Conservation (phyloP, 2,888 invertebrate genomes). For the Ellobium chinense region DNA sequence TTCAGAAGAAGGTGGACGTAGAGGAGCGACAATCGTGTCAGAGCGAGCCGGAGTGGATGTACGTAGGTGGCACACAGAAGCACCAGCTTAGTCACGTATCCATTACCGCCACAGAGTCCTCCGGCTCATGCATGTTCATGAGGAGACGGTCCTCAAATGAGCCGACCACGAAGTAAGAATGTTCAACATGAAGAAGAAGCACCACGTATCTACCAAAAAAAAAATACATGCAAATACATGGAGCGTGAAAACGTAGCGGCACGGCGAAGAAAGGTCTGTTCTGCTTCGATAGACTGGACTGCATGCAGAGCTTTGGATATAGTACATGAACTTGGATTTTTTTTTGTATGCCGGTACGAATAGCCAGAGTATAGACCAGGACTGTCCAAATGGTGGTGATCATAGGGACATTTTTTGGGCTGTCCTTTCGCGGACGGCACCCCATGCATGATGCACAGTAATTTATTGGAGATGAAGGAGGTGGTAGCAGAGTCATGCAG, state of each 20-base stretch:
- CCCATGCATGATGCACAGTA: not conserved
- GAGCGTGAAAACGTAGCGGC: too few relatives aligned
- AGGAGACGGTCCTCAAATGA: not conserved
- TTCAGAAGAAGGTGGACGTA: not conserved
- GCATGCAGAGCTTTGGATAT: too few relatives aligned
- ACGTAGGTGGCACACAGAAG: not conserved
- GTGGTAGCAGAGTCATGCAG: not conserved
- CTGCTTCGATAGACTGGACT: too few relatives aligned
- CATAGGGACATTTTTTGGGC: too few relatives aligned
- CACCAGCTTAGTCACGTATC: not conserved
- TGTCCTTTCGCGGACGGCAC: too few relatives aligned
- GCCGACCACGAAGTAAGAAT: not conserved
- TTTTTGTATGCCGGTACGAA: too few relatives aligned
- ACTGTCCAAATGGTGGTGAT: too few relatives aligned
- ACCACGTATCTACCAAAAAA: too few relatives aligned
- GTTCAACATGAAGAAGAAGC: too few relatives aligned
- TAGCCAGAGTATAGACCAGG: too few relatives aligned
- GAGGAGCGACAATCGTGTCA: not conserved
- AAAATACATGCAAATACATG: too few relatives aligned
- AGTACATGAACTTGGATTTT: not conserved
- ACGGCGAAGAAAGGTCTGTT: too few relatives aligned
- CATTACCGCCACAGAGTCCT: not conserved
- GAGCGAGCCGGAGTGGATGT: constrained; percentile 1
- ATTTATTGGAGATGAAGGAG: not conserved
- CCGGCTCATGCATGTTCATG: not conserved